These are phyloP conservation scores for Dryococelus australis DNA, from an alignment of 2,888 invertebrate species.

Conservation along the genomic window DNA sequence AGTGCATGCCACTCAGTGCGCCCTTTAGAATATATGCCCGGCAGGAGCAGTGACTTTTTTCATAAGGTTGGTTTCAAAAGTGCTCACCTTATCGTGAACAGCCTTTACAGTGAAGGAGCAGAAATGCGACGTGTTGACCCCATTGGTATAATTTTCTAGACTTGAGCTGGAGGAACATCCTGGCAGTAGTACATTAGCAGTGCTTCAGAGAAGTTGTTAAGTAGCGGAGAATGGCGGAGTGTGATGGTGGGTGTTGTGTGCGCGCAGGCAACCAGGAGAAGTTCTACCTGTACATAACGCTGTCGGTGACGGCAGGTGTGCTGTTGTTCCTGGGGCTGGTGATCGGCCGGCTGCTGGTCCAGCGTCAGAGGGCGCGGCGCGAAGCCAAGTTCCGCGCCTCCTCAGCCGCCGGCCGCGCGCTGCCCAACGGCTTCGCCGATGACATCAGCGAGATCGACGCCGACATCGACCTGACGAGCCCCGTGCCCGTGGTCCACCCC, in stretches of 20 bases:
- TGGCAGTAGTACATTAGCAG: no score
- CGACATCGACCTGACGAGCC: slow-evolving; percentile 77
- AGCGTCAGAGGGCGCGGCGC: slow-evolving; percentile 66
- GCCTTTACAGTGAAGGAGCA: no score
- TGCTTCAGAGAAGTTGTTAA: no score
- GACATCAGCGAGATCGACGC: slow-evolving; percentile 87
- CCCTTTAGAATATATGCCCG: no score
- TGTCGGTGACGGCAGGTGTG: slow-evolving; percentile 75
- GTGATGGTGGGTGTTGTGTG: not conserved
- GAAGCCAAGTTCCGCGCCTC: slow-evolving; percentile 73
- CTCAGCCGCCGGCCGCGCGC: slow-evolving; percentile 75
- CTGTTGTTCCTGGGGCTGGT: slow-evolving; percentile 76
- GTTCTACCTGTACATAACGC: slow-evolving; percentile 83
- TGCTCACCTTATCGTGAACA: no score
- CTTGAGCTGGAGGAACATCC: no score
- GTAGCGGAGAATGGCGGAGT: no score
- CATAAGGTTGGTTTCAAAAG: no score
- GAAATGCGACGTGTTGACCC: no score
- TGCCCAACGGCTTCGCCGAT: slow-evolving; percentile 84
- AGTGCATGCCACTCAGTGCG: no score
- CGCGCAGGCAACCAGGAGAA: slow-evolving; percentile 77
- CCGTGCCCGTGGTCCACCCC: slow-evolving; percentile 54
- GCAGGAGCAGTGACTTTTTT: no score
- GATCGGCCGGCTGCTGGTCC: slow-evolving; percentile 73
- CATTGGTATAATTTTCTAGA: no score